These are phyloP conservation scores for Salvelinus alpinus DNA, from an alignment of 2,113 vertebrate species.

Conservation along the genomic window DNA sequence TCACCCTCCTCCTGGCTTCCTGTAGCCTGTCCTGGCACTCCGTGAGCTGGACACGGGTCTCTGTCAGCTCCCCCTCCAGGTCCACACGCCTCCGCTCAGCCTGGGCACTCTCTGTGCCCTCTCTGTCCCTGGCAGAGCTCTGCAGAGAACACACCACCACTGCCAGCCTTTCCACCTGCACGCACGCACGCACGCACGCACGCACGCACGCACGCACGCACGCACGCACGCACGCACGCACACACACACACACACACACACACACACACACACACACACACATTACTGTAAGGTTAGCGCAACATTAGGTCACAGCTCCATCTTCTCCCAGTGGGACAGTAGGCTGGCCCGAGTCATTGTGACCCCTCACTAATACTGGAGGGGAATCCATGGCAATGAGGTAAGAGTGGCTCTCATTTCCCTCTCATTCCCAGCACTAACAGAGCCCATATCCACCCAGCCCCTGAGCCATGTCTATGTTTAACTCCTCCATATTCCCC, in stretches of 20 bases:
- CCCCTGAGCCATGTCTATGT: constrained; percentile 17
- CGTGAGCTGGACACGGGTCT: constrained; percentile 25
- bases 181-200: neutral
- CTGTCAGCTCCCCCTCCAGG: constrained; percentile 22
- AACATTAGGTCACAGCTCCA: neutral
- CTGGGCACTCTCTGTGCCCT: constrained; percentile 17
- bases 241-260: too few species aligned
- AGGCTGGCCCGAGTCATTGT: constrained; percentile 3
- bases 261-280: too few species aligned
- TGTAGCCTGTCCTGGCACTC: constrained; percentile 19
- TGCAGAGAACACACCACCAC: constrained; percentile 23
- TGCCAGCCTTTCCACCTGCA: constrained; percentile 44
- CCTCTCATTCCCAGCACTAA: constrained; percentile 9
- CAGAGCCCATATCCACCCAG: constrained; percentile 4
- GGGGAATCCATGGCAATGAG: constrained; percentile 25
- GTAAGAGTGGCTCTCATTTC: constrained; percentile 16
- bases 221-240: too few species aligned
- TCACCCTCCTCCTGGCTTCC: constrained; percentile 37
- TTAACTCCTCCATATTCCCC: constrained; percentile 22
- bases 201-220: too few species aligned
- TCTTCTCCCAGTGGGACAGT: neutral
- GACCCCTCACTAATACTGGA: constrained; percentile 16
- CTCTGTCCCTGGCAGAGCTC: constrained; percentile 12
- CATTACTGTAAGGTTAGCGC: neutral
- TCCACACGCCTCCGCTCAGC: constrained; percentile 18